Conservation (phyloP, 2,888 invertebrate genomes). For the Drosophila parthenogenetica region DNA sequence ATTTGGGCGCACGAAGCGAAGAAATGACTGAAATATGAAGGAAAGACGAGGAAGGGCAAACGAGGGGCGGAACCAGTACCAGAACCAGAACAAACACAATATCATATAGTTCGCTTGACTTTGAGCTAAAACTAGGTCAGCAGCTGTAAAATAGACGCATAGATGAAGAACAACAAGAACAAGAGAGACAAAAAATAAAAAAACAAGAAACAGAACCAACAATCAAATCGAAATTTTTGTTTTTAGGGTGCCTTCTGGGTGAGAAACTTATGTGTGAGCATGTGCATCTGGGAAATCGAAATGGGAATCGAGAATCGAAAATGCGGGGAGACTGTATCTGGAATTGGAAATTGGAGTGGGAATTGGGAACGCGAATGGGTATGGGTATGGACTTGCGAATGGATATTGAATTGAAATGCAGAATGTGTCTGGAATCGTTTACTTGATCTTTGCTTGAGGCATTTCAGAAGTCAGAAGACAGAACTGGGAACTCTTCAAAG, state of each 20-base stretch:
- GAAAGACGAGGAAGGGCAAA: background rate
- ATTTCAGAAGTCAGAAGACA: conserved; percentile 11
- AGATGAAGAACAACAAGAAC: conserved; percentile 40
- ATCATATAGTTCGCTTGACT: conserved; percentile 70
- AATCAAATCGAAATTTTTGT: conserved; percentile 37
- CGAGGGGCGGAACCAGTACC: background rate
- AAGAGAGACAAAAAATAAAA: background rate
- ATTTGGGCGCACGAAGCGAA: conserved; percentile 64
- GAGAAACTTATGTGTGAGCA: conserved; percentile 23
- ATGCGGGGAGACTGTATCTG: conserved; percentile 15
- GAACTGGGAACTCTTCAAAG: conserved; percentile 44
- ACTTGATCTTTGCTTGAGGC: conserved; percentile 45
- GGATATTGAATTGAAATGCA: conserved; percentile 27
- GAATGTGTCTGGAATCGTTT: conserved; percentile 45
- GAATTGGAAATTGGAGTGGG: conserved; percentile 17
- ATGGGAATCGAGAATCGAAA: conserved; percentile 7
- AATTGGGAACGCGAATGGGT: conserved; percentile 1
- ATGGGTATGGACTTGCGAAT: conserved; percentile 13
- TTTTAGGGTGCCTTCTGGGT: conserved; percentile 12
- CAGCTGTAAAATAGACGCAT: conserved; percentile 71
- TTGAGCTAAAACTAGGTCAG: conserved; percentile 72
- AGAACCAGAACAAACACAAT: conserved; percentile 38
- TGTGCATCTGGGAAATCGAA: conserved; percentile 42
- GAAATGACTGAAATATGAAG: conserved; percentile 44
- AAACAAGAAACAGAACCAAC: conserved; percentile 14